Conservation (phyloP, 2,888 invertebrate genomes). For the Frankliniella fusca region DNA sequence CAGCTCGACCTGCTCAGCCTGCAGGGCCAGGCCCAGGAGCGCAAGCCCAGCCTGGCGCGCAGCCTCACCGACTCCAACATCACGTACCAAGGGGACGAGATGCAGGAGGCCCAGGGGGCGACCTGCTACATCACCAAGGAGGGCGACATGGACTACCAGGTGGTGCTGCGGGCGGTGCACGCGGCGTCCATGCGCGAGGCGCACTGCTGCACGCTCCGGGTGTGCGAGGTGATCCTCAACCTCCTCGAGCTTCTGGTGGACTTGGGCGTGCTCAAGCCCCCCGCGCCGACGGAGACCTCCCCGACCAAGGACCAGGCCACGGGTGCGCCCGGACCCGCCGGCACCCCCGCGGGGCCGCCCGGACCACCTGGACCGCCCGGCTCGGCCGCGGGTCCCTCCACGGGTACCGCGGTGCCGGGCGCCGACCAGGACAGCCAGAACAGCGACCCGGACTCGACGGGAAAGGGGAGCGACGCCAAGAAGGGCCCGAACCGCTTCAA, state of each 20-base stretch:
- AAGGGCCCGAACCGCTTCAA: slow-evolving; percentile 43
- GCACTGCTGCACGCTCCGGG: slow-evolving; percentile 75
- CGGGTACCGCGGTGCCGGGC: slow-evolving; percentile 35
- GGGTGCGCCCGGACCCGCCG: slow-evolving; percentile 42
- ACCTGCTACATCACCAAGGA: slow-evolving; percentile 89
- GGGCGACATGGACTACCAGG: slow-evolving; percentile 88
- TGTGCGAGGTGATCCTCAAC: slow-evolving; percentile 90
- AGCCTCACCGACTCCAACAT: slow-evolving; percentile 92
- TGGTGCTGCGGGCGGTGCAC: slow-evolving; percentile 82
- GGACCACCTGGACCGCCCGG: not conserved
- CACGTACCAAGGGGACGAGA: slow-evolving; percentile 78
- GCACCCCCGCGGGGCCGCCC: not conserved
- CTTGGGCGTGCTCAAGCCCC: slow-evolving; percentile 72
- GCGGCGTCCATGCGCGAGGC: slow-evolving; percentile 80
- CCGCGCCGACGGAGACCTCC: slow-evolving; percentile 35
- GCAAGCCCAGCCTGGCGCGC: slow-evolving; percentile 69
- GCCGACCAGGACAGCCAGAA: slow-evolving; percentile 25
- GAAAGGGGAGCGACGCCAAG: slow-evolving; percentile 41
- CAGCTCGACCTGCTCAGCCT: slow-evolving; percentile 70
- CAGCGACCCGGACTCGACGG: slow-evolving; percentile 28
- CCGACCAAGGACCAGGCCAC: slow-evolving; percentile 23
- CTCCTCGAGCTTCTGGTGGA: slow-evolving; percentile 88
- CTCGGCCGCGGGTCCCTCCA: slow-evolving; percentile 40
- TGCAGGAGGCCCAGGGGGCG: slow-evolving; percentile 84
- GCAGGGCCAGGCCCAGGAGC: slow-evolving; percentile 55